Conservation (phyloP, 1,140 invertebrate species). For the Spodoptera litura region DNA sequence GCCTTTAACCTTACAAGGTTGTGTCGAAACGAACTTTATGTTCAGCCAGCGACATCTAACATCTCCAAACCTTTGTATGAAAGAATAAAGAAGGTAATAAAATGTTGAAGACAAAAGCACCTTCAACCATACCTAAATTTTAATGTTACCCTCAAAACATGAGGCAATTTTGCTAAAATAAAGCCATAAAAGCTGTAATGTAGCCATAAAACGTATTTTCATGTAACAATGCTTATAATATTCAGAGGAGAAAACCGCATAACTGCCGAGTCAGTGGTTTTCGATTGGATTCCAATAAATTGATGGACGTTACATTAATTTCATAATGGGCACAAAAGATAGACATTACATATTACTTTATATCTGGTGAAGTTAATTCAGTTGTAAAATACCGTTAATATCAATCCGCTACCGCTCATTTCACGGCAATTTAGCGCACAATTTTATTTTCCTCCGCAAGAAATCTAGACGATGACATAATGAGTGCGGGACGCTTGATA, state of each 20-base stretch:
- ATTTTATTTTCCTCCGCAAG: conserved; percentile 30
- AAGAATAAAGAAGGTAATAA: conserved; percentile 19
- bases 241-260: conserved; percentile 42
- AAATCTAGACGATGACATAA: conserved; percentile 33
- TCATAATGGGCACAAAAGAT: conserved; percentile 24
- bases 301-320: conserved; percentile 26
- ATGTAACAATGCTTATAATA: conserved; percentile 45
- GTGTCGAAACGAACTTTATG: not conserved
- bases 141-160: conserved; percentile 32
- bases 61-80: not conserved
- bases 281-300: conserved; percentile 40
- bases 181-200: conserved; percentile 44
- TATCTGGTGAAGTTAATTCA: conserved; percentile 27
- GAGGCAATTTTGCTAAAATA: conserved; percentile 44
- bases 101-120: conserved; percentile 24
- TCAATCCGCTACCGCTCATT: conserved; percentile 28
- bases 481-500: conserved; percentile 9
- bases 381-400: conserved; percentile 33
- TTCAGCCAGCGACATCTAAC: not conserved
- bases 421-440: conserved; percentile 20
- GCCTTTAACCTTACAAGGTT: not conserved
- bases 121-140: conserved; percentile 8
- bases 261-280: conserved; percentile 37
- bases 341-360: conserved; percentile 11
- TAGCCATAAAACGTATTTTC: conserved; percentile 43